Percentiles rank a stretch among this genome's conserved stretches.
phyloP scores from a whole-genome alignment of 2,113 vertebrate genomes.

The Salvator merianae region DNA sequence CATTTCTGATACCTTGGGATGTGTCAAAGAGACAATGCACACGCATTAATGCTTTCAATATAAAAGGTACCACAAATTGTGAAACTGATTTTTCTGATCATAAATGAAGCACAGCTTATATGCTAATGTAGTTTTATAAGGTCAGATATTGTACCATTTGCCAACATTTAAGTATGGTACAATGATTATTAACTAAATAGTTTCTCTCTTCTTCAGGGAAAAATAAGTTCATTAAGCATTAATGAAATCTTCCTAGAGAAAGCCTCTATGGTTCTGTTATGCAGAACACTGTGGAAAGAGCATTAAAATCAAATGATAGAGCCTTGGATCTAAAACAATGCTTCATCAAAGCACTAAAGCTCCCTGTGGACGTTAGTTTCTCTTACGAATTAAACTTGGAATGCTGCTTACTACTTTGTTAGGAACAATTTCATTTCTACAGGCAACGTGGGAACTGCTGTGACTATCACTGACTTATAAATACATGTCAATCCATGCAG shows the following conservation, averaged over 20 bases:
- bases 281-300: background rate
- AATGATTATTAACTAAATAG: background rate
- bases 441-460: background rate
- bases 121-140: background rate
- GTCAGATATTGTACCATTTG: background rate
- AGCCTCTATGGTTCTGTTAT: background rate
- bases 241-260: background rate
- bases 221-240: background rate
- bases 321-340: background rate
- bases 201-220: background rate
- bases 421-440: background rate
- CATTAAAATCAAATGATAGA: background rate
- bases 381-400: background rate
- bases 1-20: background rate
- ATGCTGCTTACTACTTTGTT: background rate
- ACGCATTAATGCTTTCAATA: background rate
- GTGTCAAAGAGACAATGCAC: background rate
- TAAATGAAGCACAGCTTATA: background rate
- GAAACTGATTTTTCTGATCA: background rate
- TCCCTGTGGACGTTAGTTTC: background rate
- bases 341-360: background rate
- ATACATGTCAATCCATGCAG: background rate
- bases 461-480: background rate
- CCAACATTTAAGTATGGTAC: background rate
- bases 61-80: background rate